Conservation (phyloP, 2,888 invertebrate genomes). For the Platynereis dumerilii region DNA sequence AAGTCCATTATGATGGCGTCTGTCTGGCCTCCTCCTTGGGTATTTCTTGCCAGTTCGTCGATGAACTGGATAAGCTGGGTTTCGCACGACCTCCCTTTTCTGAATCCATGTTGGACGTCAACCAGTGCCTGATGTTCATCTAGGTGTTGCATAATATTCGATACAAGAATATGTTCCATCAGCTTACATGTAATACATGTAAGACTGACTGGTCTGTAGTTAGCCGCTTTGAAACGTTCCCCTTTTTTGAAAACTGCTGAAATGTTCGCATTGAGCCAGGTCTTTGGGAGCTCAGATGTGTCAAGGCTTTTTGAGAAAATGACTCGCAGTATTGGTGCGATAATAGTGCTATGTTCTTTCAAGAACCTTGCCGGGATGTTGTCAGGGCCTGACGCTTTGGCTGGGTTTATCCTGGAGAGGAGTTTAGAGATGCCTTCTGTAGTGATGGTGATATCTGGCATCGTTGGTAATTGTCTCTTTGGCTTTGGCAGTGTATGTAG, state of each 20-base stretch:
- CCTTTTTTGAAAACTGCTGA: conserved; percentile 7
- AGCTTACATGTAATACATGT: conserved; percentile 34
- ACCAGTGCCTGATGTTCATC: not conserved
- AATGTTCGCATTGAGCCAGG: not conserved
- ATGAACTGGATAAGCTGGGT: conserved; percentile 2
- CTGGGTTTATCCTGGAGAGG: not conserved
- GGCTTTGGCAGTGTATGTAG: too few species aligned
- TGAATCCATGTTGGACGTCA: not conserved
- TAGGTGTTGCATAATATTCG: not conserved
- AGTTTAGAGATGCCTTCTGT: not conserved
- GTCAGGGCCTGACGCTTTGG: not conserved
- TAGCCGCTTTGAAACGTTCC: not conserved
- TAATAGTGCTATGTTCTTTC: not conserved
- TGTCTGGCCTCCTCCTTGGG: not conserved
- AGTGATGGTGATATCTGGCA: conserved; percentile 1
- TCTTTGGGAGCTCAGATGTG: not conserved
- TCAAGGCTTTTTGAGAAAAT: not conserved
- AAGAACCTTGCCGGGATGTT: not conserved
- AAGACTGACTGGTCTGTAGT: conserved; percentile 27
- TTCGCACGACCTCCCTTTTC: not conserved
- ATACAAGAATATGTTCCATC: conserved; percentile 1
- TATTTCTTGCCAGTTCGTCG: not conserved
- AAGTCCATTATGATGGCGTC: conserved; percentile 5
- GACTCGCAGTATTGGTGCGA: not conserved
- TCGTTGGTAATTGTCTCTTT: not conserved